phyloP scores from a whole-genome alignment of 2,888 invertebrate genomes.

The Vanessa cardui region DNA sequence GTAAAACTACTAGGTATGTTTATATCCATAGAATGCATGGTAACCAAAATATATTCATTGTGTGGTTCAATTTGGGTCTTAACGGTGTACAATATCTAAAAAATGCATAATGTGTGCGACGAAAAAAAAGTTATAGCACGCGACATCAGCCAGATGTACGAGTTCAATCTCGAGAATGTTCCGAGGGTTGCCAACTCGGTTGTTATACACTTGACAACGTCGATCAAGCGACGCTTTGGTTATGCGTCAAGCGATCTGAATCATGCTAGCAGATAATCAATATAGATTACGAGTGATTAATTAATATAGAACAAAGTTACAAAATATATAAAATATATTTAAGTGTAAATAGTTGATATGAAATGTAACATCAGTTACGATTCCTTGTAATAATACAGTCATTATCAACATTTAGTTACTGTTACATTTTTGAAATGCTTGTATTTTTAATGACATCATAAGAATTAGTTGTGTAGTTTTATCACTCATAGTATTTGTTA shows the following conservation, averaged over 20 bases:
- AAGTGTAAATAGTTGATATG: too few species aligned
- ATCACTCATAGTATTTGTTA: too few species aligned
- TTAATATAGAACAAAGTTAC: constrained; percentile 13
- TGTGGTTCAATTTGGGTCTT: too few species aligned
- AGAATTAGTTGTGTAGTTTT: too few species aligned
- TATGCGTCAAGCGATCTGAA: constrained; percentile 46
- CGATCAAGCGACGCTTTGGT: constrained; percentile 48
- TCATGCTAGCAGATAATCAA: constrained; percentile 8
- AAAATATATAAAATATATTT: neutral
- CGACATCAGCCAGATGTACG: constrained; percentile 72
- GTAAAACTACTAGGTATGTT: neutral
- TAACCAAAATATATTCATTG: too few species aligned
- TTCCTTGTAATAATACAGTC: too few species aligned
- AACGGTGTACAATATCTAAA: neutral
- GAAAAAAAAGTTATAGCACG: constrained; percentile 47
- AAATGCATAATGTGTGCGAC: constrained; percentile 1
- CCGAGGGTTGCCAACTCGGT: constrained; percentile 60
- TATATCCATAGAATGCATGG: neutral
- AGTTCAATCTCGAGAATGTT: constrained; percentile 56
- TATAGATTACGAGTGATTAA: constrained; percentile 21
- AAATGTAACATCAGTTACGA: too few species aligned
- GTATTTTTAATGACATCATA: too few species aligned
- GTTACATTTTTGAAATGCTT: too few species aligned
- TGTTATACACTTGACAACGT: constrained; percentile 55
- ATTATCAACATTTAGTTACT: too few species aligned